Conservation (phyloP, 2,888 invertebrate genomes). For the Dynastes grantii region DNA sequence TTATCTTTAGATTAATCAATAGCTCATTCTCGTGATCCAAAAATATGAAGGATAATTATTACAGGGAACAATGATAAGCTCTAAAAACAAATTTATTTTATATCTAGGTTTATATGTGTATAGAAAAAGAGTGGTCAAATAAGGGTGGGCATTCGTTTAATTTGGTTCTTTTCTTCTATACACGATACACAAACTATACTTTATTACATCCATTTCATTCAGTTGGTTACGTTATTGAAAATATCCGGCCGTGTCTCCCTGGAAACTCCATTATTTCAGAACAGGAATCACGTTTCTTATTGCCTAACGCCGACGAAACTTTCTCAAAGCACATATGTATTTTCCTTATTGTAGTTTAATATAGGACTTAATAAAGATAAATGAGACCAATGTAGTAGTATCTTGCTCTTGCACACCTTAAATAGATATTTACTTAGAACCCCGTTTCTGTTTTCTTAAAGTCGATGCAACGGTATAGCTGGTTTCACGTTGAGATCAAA, state of each 20-base stretch:
- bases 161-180: background rate
- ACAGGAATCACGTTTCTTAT: constrained; percentile 43
- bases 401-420: background rate
- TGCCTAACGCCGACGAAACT: constrained; percentile 16
- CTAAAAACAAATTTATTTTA: no score
- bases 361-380: constrained; percentile 30
- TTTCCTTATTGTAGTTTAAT: constrained; percentile 29
- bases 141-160: background rate
- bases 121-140: background rate
- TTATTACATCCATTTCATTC: constrained; percentile 42
- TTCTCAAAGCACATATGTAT: constrained; percentile 18
- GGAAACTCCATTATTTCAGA: constrained; percentile 42
- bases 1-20: no score
- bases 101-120: background rate
- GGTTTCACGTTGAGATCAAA: no score
- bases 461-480: no score
- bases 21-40: no score
- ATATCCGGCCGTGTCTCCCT: constrained; percentile 29
- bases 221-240: constrained; percentile 43
- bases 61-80: no score
- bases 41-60: no score
- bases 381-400: background rate
- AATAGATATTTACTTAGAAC: background rate
- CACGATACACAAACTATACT: constrained; percentile 31
- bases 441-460: no score